Evolutionary conservation across 1,140 invertebrate species (phyloP).

Genomic region (Spodoptera litura): DNA sequence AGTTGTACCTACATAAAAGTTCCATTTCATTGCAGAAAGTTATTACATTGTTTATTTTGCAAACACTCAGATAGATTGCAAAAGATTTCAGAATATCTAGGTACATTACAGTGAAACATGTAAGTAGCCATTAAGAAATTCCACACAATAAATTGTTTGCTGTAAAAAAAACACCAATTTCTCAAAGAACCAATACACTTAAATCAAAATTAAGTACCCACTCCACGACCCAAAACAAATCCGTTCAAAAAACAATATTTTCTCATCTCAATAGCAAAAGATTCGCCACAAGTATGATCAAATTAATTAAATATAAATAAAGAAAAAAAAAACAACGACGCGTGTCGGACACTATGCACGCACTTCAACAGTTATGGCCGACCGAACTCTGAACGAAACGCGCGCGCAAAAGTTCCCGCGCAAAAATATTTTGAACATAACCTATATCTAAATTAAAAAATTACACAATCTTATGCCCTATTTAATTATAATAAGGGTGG

Average conservation of each 20-base stretch:
- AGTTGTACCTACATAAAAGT: too few relatives aligned
- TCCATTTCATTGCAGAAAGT: too few relatives aligned
- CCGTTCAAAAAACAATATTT: constrained; percentile 36
- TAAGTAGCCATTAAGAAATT: too few relatives aligned
- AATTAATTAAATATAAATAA: constrained; percentile 71
- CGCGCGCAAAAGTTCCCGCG: constrained; percentile 62
- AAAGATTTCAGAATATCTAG: too few relatives aligned
- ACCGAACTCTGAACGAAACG: constrained; percentile 61
- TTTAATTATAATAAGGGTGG: constrained; percentile 45
- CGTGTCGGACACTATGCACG: constrained; percentile 66
- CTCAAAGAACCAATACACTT: constrained; percentile 48
- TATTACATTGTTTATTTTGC: too few relatives aligned
- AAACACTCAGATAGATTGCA: too few relatives aligned
- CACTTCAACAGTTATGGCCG: constrained; percentile 69
- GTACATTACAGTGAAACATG: too few relatives aligned
- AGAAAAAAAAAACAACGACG: constrained; percentile 62
- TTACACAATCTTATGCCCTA: constrained; percentile 28
- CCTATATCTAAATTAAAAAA: constrained; percentile 16
- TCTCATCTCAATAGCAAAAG: constrained; percentile 16
- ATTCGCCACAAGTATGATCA: constrained; percentile 58
- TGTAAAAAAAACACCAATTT: background rate
- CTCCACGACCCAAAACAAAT: constrained; percentile 13
- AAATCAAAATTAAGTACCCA: constrained; percentile 40
- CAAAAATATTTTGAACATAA: constrained; percentile 54
- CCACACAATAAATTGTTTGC: too few relatives aligned